A percentile compares a stretch with the other conserved stretches of the same genome.
Evolutionary conservation across 2,888 invertebrate genomes (phyloP).

Genomic region (Stenchaetothrips biformis): DNA sequence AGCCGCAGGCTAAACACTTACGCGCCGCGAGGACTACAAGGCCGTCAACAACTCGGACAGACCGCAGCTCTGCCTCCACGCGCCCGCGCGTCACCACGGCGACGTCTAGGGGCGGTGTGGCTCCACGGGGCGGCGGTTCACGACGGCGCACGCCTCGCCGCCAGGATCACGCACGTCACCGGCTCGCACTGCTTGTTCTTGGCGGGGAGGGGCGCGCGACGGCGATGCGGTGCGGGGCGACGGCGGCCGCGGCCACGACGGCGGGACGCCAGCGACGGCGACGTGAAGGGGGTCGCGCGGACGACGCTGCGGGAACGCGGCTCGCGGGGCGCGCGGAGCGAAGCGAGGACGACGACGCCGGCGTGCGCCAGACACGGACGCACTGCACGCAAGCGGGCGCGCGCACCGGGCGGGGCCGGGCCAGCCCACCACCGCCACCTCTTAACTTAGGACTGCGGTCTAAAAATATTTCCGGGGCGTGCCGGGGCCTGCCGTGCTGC

Average conservation of each 20-base stretch:
- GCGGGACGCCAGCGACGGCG: too few relatives aligned
- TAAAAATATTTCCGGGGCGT: slow-evolving; percentile 24
- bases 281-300: too few relatives aligned
- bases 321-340: too few relatives aligned
- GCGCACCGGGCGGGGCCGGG: not conserved
- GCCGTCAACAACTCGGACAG: not conserved
- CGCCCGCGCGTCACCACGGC: not conserved
- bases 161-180: too few relatives aligned
- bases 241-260: not conserved
- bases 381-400: not conserved
- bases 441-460: slow-evolving; percentile 22
- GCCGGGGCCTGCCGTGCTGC: not conserved
- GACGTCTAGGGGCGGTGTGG: not conserved
- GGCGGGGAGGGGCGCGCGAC: not conserved
- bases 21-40: not conserved
- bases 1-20: not conserved
- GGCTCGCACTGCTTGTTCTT: not conserved
- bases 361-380: too few relatives aligned
- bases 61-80: not conserved
- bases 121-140: too few relatives aligned
- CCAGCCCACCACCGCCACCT: slow-evolving; percentile 1
- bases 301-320: too few relatives aligned
- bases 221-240: not conserved
- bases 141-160: too few relatives aligned
- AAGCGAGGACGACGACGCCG: too few relatives aligned